A percentile compares a stretch with the other conserved stretches of the same genome.
Evolutionary conservation across 2,888 invertebrate species (phyloP).

Genomic region (Exocentrus adspersus): DNA sequence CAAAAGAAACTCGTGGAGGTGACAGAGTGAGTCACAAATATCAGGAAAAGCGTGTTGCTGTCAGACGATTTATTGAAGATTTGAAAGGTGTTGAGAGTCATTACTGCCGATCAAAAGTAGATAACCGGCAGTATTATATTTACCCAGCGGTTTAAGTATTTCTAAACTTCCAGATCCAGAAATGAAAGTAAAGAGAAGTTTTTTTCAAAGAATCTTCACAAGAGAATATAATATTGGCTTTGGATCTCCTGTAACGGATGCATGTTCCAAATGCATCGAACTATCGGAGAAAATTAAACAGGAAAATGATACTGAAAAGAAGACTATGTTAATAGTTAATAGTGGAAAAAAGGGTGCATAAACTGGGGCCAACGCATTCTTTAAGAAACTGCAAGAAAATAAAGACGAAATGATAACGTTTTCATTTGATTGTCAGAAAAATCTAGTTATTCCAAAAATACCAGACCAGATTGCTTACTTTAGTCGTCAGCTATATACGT

Average conservation of each 20-base stretch:
- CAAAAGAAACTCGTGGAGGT: not conserved
- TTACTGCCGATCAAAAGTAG: not conserved
- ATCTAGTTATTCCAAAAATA: slow-evolving; percentile 26
- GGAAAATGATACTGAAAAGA: not conserved
- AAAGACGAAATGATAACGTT: not conserved
- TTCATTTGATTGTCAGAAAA: slow-evolving; percentile 29
- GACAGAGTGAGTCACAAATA: not conserved
- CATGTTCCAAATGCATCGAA: slow-evolving; percentile 2
- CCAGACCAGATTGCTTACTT: slow-evolving; percentile 23
- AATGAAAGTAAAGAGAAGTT: not conserved
- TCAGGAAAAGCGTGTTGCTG: not conserved
- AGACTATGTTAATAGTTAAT: not conserved
- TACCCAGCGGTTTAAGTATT: not conserved
- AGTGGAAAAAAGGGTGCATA: not conserved
- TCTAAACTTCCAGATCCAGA: not conserved
- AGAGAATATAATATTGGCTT: not conserved
- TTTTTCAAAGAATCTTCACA: not conserved
- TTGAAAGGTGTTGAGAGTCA: not conserved
- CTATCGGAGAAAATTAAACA: not conserved
- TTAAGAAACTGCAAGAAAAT: not conserved
- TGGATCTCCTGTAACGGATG: not conserved
- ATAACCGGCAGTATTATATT: not conserved
- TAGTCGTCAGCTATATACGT: slow-evolving; percentile 22
- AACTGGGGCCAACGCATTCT: slow-evolving; percentile 15
- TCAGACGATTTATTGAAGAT: not conserved